Conservation (phyloP, 53 echinoderm and acorn worm genomes). For the Mesocentrotus franciscanus region DNA sequence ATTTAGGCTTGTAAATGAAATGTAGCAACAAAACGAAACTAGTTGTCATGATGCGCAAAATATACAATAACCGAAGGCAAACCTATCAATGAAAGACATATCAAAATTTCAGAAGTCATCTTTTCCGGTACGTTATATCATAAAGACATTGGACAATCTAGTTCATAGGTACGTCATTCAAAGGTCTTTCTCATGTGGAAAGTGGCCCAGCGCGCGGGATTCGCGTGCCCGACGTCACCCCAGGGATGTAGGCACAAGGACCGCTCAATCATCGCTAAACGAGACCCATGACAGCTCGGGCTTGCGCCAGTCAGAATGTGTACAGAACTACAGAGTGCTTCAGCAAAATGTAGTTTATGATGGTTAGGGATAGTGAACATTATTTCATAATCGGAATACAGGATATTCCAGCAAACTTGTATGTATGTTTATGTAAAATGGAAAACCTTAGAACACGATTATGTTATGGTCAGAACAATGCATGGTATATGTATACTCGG, state of each 20-base stretch:
- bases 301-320: background rate
- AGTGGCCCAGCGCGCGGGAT: background rate
- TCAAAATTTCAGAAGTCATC: background rate
- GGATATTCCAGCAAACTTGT: too few species aligned
- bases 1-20: too few species aligned
- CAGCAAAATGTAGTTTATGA: background rate
- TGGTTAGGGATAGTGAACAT: background rate
- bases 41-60: too few species aligned
- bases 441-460: too few species aligned
- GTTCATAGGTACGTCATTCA: background rate
- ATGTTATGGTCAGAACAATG: too few species aligned
- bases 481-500: too few species aligned
- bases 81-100: too few species aligned
- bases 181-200: background rate
- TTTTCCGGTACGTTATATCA: background rate
- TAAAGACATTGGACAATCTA: background rate
- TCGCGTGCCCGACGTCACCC: slow-evolving; percentile 36
- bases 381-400: background rate
- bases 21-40: too few species aligned
- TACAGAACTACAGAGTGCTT: background rate
- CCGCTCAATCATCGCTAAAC: slow-evolving; percentile 24
- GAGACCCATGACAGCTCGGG: slow-evolving; percentile 5
- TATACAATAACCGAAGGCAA: too few species aligned
- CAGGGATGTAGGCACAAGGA: background rate
- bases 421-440: too few species aligned